These are phyloP conservation scores for Baronia brevicornis DNA, from an alignment of 2,888 invertebrate genomes.

Conservation along the genomic window DNA sequence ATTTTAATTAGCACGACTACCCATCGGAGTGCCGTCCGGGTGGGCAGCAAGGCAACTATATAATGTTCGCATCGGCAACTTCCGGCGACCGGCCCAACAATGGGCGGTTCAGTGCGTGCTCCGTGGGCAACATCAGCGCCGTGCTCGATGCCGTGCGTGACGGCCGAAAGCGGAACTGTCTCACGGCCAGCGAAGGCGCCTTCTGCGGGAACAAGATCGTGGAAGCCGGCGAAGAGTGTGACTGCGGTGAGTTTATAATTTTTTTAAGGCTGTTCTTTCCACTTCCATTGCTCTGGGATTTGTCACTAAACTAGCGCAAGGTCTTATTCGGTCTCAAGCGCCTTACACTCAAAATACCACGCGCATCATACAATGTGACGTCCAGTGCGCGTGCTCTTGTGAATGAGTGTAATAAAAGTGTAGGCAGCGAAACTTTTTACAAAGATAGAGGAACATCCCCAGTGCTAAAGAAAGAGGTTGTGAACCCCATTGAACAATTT, in stretches of 20 bases:
- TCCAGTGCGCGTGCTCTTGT: no score
- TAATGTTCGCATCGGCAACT: slow-evolving; percentile 99
- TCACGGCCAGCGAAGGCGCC: slow-evolving; percentile 90
- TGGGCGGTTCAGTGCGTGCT: slow-evolving; percentile 96
- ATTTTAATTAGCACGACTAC: slow-evolving; percentile 87
- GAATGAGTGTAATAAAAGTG: no score
- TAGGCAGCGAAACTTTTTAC: no score
- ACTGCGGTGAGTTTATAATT: slow-evolving; percentile 79
- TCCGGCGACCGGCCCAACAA: slow-evolving; percentile 98
- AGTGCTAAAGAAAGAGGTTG: no score
- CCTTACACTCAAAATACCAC: no score
- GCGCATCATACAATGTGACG: no score
- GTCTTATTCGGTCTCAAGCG: no score
- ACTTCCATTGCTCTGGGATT: no score
- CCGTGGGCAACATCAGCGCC: slow-evolving; percentile 94
- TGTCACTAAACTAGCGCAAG: no score
- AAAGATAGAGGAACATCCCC: no score
- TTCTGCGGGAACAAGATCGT: slow-evolving; percentile 99
- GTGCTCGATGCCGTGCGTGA: slow-evolving; percentile 94
- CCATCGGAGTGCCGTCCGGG: slow-evolving; percentile 93
- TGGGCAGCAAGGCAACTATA: slow-evolving; percentile 95
- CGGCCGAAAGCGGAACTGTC: slow-evolving; percentile 94
- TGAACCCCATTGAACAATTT: no score
- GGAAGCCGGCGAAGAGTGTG: slow-evolving; percentile 98
- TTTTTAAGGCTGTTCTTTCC: neutral